Evolutionary conservation across 2,797 vertebrate species (phyloP).

Genomic region (Macropus fuliginosus): DNA sequence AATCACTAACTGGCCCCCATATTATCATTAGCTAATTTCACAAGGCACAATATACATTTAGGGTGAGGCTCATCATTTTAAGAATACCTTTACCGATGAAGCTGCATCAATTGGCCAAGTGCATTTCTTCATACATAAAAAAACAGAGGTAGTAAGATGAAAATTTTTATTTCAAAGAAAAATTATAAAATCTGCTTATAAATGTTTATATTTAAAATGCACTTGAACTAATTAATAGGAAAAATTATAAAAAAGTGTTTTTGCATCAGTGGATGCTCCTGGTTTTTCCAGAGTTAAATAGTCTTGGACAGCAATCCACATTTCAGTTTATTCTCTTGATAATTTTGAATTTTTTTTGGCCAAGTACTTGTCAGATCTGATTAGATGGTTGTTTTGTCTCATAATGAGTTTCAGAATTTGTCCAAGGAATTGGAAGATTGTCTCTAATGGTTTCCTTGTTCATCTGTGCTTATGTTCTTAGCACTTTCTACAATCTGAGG

Average conservation of each 20-base stretch:
- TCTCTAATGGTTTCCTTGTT: background rate
- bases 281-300: background rate
- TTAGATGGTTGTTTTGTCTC: background rate
- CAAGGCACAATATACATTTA: background rate
- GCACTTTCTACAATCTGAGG: background rate
- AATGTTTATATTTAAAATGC: background rate
- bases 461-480: background rate
- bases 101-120: background rate
- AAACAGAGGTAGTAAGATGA: background rate
- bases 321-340: background rate
- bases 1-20: background rate
- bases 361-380: background rate
- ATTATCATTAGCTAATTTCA: background rate
- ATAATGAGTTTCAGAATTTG: background rate
- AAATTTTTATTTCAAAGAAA: background rate
- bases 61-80: background rate
- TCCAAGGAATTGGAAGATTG: background rate
- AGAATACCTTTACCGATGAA: background rate
- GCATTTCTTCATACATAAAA: background rate
- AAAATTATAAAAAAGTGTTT: background rate
- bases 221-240: background rate
- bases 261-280: background rate
- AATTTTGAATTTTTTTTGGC: background rate
- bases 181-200: background rate
- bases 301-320: background rate